Evolutionary conservation across 1,140 invertebrate genomes (phyloP), one percentile per base, ranked within the genome.

Genomic region (Zaprionus ornatus): DNA sequence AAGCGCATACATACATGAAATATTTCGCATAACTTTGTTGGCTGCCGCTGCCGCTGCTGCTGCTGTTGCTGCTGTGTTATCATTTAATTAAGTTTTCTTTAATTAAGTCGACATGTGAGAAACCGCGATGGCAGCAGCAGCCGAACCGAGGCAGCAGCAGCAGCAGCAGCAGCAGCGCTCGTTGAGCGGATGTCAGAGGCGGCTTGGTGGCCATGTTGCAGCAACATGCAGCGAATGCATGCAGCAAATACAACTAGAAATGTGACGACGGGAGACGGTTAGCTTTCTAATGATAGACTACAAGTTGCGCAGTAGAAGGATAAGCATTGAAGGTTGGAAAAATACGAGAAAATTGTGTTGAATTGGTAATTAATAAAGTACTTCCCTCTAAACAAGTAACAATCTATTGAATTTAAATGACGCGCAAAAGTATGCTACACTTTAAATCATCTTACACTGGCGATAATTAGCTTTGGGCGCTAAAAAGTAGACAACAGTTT

Each of bases 11-110:
- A 60, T 77, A 64, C 25, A 67, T 64, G 61, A 76, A 84, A 85
- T 81, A 75, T 77, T 75, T 78, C 79, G 66, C 82, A 85, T 79
- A 81, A 81, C 85, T 84, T 79, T 67, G 79, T 76, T 72, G 80
- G 85, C 71, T 79, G 80, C 69, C 65, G 63, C 74, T 10, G 37
- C 37, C 12, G 35, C 13, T 13, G 35, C 35, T 37, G 37, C 15
- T 40, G n/a, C n/a, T 17, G 85, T 65, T 75, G 80, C 69, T 62
- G 63, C 81, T 84, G 79, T 82, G 79, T 79, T 90, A 90, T 85
- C 86, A 85, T 88, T 88, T 90, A 90, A 88, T 88, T 88, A 90
- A 90, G 81, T 85, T 88, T 90, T 88, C 84, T 84, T 88, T 84
- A 88, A 88, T 88, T 88, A 88, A 82, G 85, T 81, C 65, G 72